Conservation (phyloP, 2,888 invertebrate genomes). For the Onchidella celtica region DNA sequence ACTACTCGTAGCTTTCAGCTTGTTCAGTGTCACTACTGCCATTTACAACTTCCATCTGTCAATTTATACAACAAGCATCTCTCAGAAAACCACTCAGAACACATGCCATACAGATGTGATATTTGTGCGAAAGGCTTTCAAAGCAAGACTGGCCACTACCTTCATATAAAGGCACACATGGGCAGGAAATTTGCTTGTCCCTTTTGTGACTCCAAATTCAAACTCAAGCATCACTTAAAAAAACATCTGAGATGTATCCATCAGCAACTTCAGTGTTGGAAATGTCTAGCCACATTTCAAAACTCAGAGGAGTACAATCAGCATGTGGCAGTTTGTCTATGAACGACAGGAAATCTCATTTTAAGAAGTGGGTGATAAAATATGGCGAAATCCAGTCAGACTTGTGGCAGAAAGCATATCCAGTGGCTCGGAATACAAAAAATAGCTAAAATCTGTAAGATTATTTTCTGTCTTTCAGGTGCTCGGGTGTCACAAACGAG, state of each 20-base stretch:
- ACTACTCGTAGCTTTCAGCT: neutral
- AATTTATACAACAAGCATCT: slow-evolving; percentile 18
- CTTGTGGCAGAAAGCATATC: too few relatives aligned
- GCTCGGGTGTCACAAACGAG: neutral
- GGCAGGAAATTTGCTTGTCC: slow-evolving; percentile 28
- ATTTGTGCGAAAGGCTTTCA: slow-evolving; percentile 37
- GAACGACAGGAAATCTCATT: too few relatives aligned
- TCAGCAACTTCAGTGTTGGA: slow-evolving; percentile 32
- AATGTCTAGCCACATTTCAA: slow-evolving; percentile 23
- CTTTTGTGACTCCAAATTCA: slow-evolving; percentile 38
- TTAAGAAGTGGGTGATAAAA: too few relatives aligned
- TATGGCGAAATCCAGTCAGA: too few relatives aligned
- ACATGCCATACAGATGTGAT: slow-evolving; percentile 30
- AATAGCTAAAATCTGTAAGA: neutral
- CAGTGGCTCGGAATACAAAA: neutral
- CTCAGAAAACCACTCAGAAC: slow-evolving; percentile 11
- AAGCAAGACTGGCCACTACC: neutral
- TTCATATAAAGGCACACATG: slow-evolving; percentile 31
- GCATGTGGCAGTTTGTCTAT: slow-evolving; percentile 7
- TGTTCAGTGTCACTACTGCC: slow-evolving; percentile 9
- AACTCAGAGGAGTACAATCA: slow-evolving; percentile 16
- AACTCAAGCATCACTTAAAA: slow-evolving; percentile 45
- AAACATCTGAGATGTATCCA: slow-evolving; percentile 34
- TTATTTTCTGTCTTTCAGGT: slow-evolving; percentile 39
- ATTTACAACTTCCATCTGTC: neutral